Conservation (phyloP, 2,113 vertebrate genomes). For the Epinephelus moara region DNA sequence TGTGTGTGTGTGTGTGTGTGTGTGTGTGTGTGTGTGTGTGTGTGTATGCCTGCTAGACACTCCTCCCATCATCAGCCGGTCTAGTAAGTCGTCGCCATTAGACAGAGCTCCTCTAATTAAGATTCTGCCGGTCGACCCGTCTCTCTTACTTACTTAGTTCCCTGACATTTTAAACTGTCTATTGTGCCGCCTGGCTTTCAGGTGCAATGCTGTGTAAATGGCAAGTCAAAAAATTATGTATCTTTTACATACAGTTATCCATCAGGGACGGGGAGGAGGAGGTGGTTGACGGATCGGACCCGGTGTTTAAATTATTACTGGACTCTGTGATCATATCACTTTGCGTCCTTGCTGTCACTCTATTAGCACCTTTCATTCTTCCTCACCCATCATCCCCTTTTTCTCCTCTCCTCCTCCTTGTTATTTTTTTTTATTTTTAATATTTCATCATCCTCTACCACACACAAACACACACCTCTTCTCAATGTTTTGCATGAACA, state of each 20-base stretch:
- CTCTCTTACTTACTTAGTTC: constrained; percentile 89
- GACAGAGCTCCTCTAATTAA: constrained; percentile 85
- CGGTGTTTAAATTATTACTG: constrained; percentile 82
- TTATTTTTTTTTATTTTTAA: constrained; percentile 45
- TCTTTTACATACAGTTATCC: constrained; percentile 89
- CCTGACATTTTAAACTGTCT: constrained; percentile 91
- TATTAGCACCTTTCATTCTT: constrained; percentile 65
- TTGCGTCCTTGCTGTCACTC: constrained; percentile 86
- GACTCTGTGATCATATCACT: constrained; percentile 87
- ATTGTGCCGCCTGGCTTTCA: constrained; percentile 87
- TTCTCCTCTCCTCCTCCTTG: not conserved
- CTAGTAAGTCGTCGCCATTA: constrained; percentile 77
- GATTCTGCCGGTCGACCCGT: constrained; percentile 84
- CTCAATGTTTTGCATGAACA: constrained; percentile 63
- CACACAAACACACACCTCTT: constrained; percentile 42
- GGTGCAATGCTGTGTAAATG: constrained; percentile 90
- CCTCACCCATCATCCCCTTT: constrained; percentile 18
- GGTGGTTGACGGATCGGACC: constrained; percentile 73
- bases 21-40: constrained; percentile 27
- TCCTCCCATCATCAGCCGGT: constrained; percentile 42
- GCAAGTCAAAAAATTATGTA: constrained; percentile 89
- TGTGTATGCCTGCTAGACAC: constrained; percentile 63
- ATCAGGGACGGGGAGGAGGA: constrained; percentile 65
- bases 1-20: constrained; percentile 33
- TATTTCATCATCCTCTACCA: constrained; percentile 33